These are phyloP conservation scores for Pterobdella sp. DNA, from an alignment of 2,888 invertebrate species.

Conservation along the genomic window DNA sequence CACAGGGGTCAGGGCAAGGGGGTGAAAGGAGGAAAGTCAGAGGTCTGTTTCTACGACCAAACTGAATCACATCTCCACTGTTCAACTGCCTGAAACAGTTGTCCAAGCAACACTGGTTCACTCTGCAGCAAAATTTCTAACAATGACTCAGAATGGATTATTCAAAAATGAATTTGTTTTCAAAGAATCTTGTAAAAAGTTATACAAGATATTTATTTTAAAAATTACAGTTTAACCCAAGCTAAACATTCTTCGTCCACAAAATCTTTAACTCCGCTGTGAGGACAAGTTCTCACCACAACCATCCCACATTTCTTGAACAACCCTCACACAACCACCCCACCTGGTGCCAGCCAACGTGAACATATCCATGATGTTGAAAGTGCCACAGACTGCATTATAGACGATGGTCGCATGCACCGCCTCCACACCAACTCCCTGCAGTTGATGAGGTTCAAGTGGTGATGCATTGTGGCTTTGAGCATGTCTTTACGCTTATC, in stretches of 20 bases:
- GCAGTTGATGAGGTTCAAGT: neutral
- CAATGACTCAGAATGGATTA: too few species aligned
- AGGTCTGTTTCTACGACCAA: slow-evolving; percentile 12
- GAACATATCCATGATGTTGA: slow-evolving; percentile 23
- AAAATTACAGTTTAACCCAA: too few species aligned
- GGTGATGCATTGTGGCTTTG: neutral
- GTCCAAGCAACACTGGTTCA: slow-evolving; percentile 14
- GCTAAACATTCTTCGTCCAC: too few species aligned
- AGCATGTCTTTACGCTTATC: too few species aligned
- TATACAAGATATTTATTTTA: too few species aligned
- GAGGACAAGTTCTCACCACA: too few species aligned
- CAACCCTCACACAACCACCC: too few species aligned
- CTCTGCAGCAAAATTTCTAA: too few species aligned
- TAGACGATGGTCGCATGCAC: slow-evolving; percentile 18
- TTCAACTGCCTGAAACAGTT: slow-evolving; percentile 13
- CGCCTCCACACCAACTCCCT: slow-evolving; percentile 20
- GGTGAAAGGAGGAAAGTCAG: slow-evolving; percentile 24
- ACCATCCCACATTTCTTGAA: too few species aligned
- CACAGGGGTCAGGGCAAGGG: neutral
- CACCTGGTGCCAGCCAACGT: slow-evolving; percentile 9
- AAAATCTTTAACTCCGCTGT: too few species aligned
- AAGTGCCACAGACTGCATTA: neutral
- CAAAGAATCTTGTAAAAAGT: too few species aligned
- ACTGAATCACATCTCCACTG: slow-evolving; percentile 18
- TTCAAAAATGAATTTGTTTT: too few species aligned